Evolutionary conservation across 2,113 vertebrate species (phyloP).

Genomic region (Trinectes maculatus): DNA sequence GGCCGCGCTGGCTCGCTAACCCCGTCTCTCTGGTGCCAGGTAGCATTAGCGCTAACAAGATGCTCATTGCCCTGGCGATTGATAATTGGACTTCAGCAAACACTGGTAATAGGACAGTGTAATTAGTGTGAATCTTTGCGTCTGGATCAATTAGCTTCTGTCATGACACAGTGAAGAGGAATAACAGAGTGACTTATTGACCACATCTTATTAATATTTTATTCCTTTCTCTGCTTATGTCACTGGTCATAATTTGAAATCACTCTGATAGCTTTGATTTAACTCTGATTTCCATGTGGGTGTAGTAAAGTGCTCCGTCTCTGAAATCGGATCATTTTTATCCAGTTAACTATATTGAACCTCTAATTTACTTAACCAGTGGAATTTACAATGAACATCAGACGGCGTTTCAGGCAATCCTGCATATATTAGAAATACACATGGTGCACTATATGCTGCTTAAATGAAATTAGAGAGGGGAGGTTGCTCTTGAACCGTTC

Average conservation of each 20-base stretch:
- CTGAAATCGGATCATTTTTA: constrained; percentile 31
- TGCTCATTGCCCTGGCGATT: constrained; percentile 55
- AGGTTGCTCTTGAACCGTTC: constrained; percentile 30
- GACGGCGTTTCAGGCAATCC: constrained; percentile 27
- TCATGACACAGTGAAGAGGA: constrained; percentile 7
- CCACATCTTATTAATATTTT: constrained; percentile 38
- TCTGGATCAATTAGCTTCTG: constrained; percentile 50
- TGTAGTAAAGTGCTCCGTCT: constrained; percentile 38
- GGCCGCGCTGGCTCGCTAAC: constrained; percentile 39
- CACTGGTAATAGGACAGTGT: constrained; percentile 33
- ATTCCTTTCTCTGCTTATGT: constrained; percentile 31
- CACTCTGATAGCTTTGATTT: constrained; percentile 15
- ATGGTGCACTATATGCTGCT: constrained; percentile 7
- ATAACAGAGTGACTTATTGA: constrained; percentile 34
- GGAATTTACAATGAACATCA: constrained; percentile 29
- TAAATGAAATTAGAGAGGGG: constrained; percentile 49
- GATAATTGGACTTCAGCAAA: constrained; percentile 63
- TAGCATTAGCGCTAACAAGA: constrained; percentile 69
- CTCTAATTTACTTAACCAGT: constrained; percentile 33
- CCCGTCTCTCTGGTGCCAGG: constrained; percentile 56
- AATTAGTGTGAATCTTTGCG: constrained; percentile 50
- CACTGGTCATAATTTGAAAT: constrained; percentile 20
- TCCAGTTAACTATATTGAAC: constrained; percentile 42
- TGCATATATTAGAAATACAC: constrained; percentile 19
- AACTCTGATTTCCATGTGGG: constrained; percentile 16